A percentile compares a stretch with the other conserved stretches of the same genome.
These are phyloP conservation scores for Esperia sulphurella DNA, from an alignment of 2,888 invertebrate species.

Conservation along the genomic window DNA sequence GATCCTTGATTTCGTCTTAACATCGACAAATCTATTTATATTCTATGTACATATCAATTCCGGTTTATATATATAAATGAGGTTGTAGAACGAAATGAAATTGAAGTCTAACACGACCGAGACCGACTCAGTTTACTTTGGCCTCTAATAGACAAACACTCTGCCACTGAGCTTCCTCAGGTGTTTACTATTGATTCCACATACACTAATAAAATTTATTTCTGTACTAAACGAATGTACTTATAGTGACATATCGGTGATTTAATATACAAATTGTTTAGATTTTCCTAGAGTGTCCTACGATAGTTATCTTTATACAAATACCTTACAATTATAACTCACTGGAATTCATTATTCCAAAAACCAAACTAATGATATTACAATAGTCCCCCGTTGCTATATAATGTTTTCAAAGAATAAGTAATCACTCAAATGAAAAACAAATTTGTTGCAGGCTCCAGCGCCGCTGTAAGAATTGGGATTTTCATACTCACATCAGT, in stretches of 20 bases:
- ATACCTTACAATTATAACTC: no score
- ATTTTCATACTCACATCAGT: slow-evolving; percentile 40
- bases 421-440: not conserved
- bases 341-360: no score
- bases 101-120: slow-evolving; percentile 48
- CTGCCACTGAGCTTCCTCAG: not conserved
- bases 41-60: not conserved
- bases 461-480: slow-evolving; percentile 42
- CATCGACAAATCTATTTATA: not conserved
- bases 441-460: slow-evolving; percentile 58
- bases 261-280: no score
- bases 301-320: no score
- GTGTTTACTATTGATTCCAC: not conserved
- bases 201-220: not conserved
- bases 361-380: no score
- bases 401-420: no score
- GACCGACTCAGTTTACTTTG: slow-evolving; percentile 30
- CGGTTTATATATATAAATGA: no score
- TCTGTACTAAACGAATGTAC: not conserved
- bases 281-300: no score
- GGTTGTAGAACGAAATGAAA: slow-evolving; percentile 31
- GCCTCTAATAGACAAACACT: slow-evolving; percentile 39
- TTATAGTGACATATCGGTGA: no score
- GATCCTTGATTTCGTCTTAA: not conserved
- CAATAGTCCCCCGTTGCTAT: no score